Percentiles rank a stretch among this genome's conserved stretches.
phyloP scores from a whole-genome alignment of 1,140 invertebrate genomes.

The Micrasema minimum region DNA sequence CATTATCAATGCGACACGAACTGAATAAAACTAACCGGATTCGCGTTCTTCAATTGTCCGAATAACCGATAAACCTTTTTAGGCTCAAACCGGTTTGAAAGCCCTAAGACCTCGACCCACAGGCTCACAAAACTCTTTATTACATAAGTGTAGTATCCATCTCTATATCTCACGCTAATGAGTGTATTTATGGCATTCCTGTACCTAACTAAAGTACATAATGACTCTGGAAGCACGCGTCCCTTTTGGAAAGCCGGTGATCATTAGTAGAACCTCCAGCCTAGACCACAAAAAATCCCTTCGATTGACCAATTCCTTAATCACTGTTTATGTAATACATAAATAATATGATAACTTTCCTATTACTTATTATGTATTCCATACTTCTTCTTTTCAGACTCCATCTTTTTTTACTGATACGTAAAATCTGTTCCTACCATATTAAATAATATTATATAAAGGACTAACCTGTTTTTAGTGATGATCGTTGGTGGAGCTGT shows the following conservation, averaged over 20 bases:
- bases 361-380: no score
- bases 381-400: no score
- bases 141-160: conserved; percentile 4
- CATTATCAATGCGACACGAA: no score
- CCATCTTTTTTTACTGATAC: no score
- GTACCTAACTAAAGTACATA: conserved; percentile 2
- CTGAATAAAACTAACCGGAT: no score
- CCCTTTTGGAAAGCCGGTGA: neutral
- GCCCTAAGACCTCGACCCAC: neutral
- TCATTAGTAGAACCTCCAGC: neutral
- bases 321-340: neutral
- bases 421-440: no score
- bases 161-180: conserved; percentile 3
- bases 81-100: neutral
- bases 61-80: neutral
- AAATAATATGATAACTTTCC: neutral
- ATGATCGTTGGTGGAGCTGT: no score
- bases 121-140: neutral
- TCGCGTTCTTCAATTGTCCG: neutral
- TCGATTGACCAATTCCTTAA: neutral
- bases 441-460: no score
- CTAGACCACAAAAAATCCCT: neutral
- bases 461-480: no score
- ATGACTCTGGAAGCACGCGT: neutral
- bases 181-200: conserved; percentile 5